Evolutionary conservation across 64 coral and sea anemone genomes (phyloP).

Genomic region (Actinia tenebrosa): DNA sequence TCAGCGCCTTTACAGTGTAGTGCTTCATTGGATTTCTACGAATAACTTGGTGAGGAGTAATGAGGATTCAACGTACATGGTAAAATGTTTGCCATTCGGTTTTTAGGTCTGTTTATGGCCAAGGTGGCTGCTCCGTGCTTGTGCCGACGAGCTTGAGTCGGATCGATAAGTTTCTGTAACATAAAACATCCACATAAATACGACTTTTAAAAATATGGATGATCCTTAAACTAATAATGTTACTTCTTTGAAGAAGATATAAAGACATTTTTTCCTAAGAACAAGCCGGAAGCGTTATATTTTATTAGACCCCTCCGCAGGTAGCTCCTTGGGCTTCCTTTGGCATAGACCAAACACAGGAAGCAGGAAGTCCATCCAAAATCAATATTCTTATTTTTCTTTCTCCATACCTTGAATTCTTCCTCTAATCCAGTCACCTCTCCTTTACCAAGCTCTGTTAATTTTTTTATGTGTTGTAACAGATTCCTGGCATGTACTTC

Average conservation of each 20-base stretch:
- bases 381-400: too few relatives aligned
- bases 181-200: neutral
- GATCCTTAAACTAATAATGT: neutral
- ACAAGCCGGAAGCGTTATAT: too few relatives aligned
- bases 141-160: constrained; percentile 56
- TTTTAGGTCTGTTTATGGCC: constrained; percentile 78
- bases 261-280: too few relatives aligned
- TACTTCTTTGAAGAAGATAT: neutral
- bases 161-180: constrained; percentile 63
- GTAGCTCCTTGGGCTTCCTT: neutral
- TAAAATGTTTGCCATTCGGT: constrained; percentile 89
- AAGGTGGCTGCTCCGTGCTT: constrained; percentile 66
- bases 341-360: too few relatives aligned
- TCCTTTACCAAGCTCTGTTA: constrained; percentile 62
- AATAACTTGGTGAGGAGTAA: neutral
- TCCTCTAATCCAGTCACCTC: constrained; percentile 73
- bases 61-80: constrained; percentile 63
- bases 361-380: too few relatives aligned
- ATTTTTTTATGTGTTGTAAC: constrained; percentile 91
- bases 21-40: neutral
- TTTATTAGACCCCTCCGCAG: too few relatives aligned
- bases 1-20: too few relatives aligned
- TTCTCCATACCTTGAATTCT: constrained; percentile 64
- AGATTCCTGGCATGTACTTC: constrained; percentile 94
- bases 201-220: neutral